Base-by-base conservation (phyloP, 2,797 vertebrate genomes). In the Rhinoraja longicauda region DNA sequence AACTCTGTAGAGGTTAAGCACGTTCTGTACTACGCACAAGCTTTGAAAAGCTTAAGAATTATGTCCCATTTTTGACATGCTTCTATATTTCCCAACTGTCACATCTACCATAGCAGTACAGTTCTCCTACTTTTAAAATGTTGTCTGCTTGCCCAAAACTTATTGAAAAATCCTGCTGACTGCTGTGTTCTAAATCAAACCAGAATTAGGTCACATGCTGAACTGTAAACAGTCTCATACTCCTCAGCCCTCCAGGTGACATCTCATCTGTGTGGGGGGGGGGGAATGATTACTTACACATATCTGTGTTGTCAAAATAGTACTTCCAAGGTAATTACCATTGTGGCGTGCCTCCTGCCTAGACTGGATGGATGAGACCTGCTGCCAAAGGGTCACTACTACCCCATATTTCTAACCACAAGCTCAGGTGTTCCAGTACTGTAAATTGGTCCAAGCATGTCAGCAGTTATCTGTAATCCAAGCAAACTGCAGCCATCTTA, bases 321-420 rank as follows among this genome's bases (percentile, higher is more conserved):
- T 95, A 96, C 95, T 96, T 97, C 96, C 95, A 95, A 95, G 95
- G 97, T 96, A 97, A 97, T 97, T 96, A 97, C 96, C 95, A 95
- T 92, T 95, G 95, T 95, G 95, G 95, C 94, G 94, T 94, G 95
- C 95, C 95, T 95, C 95, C 95, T 95, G 95, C 96, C 95, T 94
- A 94, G 95, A 94, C 95, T 94, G 95, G 96, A 97, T 95, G 96
- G 96, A 97, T 97, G 95, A 96, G 94, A 94, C 94, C 91, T 94
- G 95, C 94, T 94, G 95, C 95, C 95, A 94, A 94, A 95, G 95
- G 95, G 96, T 96, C 94, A 94, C 93, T 96, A 95, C 95, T 96
- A 95, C 93, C 95, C 94, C 95, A 97, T 97, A 96, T 97, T 96
- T 97, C 96, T 97, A 96, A 94, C 93, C 94, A 94, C 93, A 95